phyloP scores from a whole-genome alignment of 2,888 invertebrate genomes.

The Cyclophora albipunctata region DNA sequence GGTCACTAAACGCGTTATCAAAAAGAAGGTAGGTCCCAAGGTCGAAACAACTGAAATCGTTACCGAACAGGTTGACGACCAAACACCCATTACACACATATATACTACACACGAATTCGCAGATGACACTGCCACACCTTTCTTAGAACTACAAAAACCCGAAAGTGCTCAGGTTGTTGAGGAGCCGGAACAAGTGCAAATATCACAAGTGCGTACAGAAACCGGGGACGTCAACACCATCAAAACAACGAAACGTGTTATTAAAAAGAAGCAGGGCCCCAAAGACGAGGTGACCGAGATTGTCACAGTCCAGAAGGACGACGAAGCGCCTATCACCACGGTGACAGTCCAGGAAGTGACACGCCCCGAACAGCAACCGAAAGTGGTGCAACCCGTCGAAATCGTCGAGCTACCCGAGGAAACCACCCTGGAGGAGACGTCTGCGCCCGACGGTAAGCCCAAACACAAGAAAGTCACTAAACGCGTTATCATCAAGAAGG shows the following conservation, averaged over 20 bases:
- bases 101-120: conserved; percentile 32
- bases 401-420: conserved; percentile 30
- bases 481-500: conserved; percentile 47
- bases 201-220: conserved; percentile 21
- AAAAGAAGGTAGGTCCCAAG: conserved; percentile 43
- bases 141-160: conserved; percentile 1
- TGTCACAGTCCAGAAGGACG: conserved; percentile 31
- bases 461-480: conserved; percentile 36
- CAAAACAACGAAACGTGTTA: conserved; percentile 22
- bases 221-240: conserved; percentile 17
- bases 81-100: conserved; percentile 42
- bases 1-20: conserved; percentile 40
- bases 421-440: conserved; percentile 26
- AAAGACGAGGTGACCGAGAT: conserved; percentile 4
- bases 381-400: background rate
- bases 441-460: conserved; percentile 25
- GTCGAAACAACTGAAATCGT: conserved; percentile 20
- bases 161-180: conserved; percentile 1
- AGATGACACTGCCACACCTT: conserved; percentile 2
- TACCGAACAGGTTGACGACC: conserved; percentile 3
- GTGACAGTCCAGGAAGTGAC: background rate
- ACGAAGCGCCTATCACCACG: conserved; percentile 23
- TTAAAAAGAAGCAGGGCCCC: conserved; percentile 14
- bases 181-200: conserved; percentile 6
- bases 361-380: background rate